Base-by-base conservation (phyloP, 2,113 vertebrate genomes). In the Planiliza haematocheilus region DNA sequence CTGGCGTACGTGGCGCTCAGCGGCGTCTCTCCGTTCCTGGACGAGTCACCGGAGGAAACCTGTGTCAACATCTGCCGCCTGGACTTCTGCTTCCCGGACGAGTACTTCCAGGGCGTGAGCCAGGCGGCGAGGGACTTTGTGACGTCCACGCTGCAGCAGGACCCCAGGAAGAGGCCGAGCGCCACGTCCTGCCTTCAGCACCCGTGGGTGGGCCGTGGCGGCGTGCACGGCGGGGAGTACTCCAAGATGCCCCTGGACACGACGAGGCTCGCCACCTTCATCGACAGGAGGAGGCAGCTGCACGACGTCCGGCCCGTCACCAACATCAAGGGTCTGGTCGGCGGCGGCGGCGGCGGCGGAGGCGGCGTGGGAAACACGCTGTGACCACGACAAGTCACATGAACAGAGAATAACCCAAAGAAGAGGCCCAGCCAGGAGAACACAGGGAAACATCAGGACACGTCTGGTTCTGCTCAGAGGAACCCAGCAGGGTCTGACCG, bases 41-140 rank as follows among this genome's bases (percentile, higher is more conserved):
- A 99, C 7, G 98, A 99, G 78, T 99, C 97, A 46, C 95, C 94
- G 7, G 98, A 99, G 82, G 98, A 99, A 85, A 99, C 98, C 0
- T 99, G 98, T 8, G 95, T 98, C 86, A 99, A 99, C 0, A 97
- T 99, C 50, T 98, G 96, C 91, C 92, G 95, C 70, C 95, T 97
- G 68, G 98, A 99, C 75, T 99, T 98, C 93, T 98, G 97, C 89
- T 99, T 99, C 82, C 98, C 98, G 0, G 93, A 94, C 0, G 96
- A 99, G 9, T 99, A 97, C 86, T 99, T 99, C 92, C 88, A 91
- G 0, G 93, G 94, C 0, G 96, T 99, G 45, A 98, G 97, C 77
- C 95, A 97, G 3, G 96, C 97, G 0, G 97, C 97, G 12, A 91
- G 95, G 83, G 97, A 99, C 68, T 99, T 99, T 73, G 96, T 99